phyloP scores from a whole-genome alignment of 2,113 vertebrate species.

The Caracal caracal region DNA sequence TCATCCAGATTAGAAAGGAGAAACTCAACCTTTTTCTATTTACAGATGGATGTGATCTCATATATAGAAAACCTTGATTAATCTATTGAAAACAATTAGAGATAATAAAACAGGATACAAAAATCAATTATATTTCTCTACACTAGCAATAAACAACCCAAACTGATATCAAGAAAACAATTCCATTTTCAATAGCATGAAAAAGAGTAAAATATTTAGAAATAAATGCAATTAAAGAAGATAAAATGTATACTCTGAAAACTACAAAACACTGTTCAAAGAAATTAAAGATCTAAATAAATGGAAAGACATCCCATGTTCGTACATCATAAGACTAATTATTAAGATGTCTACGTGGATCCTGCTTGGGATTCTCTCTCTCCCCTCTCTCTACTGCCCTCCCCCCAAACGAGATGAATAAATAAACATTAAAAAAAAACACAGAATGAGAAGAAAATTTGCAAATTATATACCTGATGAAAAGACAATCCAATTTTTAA shows the following conservation, averaged over 20 bases:
- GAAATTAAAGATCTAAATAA: slow-evolving; percentile 26
- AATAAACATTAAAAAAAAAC: neutral
- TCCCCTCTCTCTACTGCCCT: too few relatives aligned
- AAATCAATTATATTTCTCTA: neutral
- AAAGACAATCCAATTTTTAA: neutral
- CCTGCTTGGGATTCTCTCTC: too few relatives aligned
- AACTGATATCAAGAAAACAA: slow-evolving; percentile 11
- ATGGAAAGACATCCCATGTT: neutral
- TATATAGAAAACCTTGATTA: neutral
- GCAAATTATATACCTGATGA: neutral
- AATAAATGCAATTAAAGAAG: neutral
- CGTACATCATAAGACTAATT: neutral
- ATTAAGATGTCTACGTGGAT: neutral
- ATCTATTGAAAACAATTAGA: slow-evolving; percentile 13
- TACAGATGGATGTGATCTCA: neutral
- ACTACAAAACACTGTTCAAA: neutral
- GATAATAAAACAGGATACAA: neutral
- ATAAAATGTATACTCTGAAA: neutral
- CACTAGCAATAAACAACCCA: neutral
- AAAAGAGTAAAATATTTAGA: neutral
- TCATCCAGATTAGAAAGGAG: neutral
- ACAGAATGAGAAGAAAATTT: neutral
- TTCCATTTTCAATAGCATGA: neutral
- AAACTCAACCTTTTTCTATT: neutral
- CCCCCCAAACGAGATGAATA: too few relatives aligned